Percentiles rank a stretch among this genome's conserved stretches.
Evolutionary conservation across 1,140 invertebrate species (phyloP).

Genomic region (Aphaenogaster rudis): DNA sequence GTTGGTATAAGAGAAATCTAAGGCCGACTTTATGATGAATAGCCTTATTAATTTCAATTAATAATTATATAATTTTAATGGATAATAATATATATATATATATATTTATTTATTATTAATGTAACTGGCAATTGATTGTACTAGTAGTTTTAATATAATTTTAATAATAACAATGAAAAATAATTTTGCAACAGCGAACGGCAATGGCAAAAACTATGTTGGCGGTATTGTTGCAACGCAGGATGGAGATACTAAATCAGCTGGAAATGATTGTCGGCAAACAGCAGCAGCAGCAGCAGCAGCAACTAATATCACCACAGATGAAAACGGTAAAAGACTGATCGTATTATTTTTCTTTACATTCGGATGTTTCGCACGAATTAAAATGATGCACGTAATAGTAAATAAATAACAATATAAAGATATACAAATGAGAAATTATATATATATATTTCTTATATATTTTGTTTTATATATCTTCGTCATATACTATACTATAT

Average conservation of each 20-base stretch:
- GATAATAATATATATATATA: not conserved
- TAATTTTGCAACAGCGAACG: conserved; percentile 83
- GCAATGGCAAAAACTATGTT: conserved; percentile 87
- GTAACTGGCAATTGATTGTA: not conserved
- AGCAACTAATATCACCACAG: conserved; percentile 73
- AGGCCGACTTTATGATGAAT: not conserved
- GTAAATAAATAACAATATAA: too few relatives aligned
- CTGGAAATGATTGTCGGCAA: conserved; percentile 90
- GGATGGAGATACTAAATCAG: conserved; percentile 90
- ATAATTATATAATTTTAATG: not conserved
- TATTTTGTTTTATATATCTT: not conserved
- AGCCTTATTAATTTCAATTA: not conserved
- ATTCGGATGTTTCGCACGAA: not conserved
- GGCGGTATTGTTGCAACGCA: conserved; percentile 89
- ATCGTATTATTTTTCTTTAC: not conserved
- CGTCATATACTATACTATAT: not conserved
- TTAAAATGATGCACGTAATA: not conserved
- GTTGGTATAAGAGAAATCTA: not conserved
- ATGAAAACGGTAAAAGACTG: conserved; percentile 80
- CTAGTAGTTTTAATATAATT: not conserved
- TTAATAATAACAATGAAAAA: conserved; percentile 9
- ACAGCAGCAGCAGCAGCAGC: conserved; percentile 80
- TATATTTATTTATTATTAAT: not conserved
- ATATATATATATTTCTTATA: too few relatives aligned
- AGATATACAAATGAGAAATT: too few relatives aligned